phyloP scores from a whole-genome alignment of 2,797 vertebrate species.

The Stomatorhinus walkeri region DNA sequence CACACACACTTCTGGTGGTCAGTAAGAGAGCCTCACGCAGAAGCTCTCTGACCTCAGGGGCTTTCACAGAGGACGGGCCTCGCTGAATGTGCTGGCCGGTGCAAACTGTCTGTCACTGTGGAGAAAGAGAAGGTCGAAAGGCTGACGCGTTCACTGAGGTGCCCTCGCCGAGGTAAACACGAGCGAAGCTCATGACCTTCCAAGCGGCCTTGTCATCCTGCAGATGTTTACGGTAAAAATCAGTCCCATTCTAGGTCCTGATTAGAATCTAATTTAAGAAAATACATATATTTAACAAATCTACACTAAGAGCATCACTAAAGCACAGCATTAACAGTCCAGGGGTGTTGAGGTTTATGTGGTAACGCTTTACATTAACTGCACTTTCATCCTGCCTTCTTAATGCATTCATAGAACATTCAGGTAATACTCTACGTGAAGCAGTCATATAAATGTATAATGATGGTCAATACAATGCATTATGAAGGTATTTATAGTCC shows the following conservation, averaged over 20 bases:
- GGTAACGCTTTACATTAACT: not conserved
- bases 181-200: not conserved
- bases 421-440: not conserved
- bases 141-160: not conserved
- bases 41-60: not conserved
- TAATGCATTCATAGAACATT: not conserved
- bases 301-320: not conserved
- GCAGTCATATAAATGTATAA: not conserved
- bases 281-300: not conserved
- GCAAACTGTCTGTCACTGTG: not conserved
- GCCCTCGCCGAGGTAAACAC: not conserved
- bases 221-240: not conserved
- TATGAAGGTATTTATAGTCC: not conserved
- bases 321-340: not conserved
- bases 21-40: not conserved
- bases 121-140: not conserved
- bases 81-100: not conserved
- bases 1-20: not conserved
- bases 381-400: not conserved
- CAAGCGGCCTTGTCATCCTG: not conserved
- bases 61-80: not conserved
- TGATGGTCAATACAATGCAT: not conserved
- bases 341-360: not conserved
- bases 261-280: not conserved
- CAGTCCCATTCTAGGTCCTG: not conserved